Percentiles rank a stretch among this genome's conserved stretches.
phyloP scores from a whole-genome alignment of 2,888 invertebrate genomes.

The Himalopsyche kuldschensis region DNA sequence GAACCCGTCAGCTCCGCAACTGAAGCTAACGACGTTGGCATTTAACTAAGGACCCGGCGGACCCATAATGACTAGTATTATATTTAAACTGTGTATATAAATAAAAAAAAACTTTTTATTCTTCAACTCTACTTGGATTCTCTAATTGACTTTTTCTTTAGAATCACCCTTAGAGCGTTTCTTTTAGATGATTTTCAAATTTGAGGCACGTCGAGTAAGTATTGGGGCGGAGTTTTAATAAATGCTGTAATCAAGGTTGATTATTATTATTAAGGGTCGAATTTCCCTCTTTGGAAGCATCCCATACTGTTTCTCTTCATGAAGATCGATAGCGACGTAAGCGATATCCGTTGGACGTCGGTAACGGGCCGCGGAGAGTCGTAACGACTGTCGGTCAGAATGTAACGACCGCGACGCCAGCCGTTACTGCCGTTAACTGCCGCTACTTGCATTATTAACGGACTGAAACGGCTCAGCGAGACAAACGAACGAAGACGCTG shows the following conservation, averaged over 20 bases:
- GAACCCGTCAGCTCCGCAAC: too few species aligned
- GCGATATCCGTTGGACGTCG: neutral
- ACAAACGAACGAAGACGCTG: neutral
- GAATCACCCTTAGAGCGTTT: too few species aligned
- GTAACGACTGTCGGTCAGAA: slow-evolving; percentile 11
- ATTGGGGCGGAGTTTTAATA: neutral
- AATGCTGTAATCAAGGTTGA: neutral
- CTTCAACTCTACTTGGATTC: too few species aligned
- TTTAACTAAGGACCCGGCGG: too few species aligned
- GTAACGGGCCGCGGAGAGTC: neutral
- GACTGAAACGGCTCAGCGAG: slow-evolving; percentile 36
- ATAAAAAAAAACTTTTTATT: too few species aligned
- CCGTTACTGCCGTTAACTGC: neutral
- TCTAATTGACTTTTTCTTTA: too few species aligned
- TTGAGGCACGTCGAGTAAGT: too few species aligned
- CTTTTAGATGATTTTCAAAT: too few species aligned
- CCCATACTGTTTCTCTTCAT: neutral
- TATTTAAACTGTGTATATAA: too few species aligned
- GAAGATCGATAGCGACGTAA: neutral
- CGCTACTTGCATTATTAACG: slow-evolving; percentile 43
- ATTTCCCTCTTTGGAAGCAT: neutral
- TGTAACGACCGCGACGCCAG: slow-evolving; percentile 9
- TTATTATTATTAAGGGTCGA: neutral
- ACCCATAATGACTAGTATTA: too few species aligned
- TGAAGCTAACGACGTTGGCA: too few species aligned